Percentiles rank a stretch among this genome's conserved stretches.
These are phyloP conservation scores for Dunckerocampus dactyliophorus DNA, from an alignment of 2,113 vertebrate genomes.

Conservation along the genomic window DNA sequence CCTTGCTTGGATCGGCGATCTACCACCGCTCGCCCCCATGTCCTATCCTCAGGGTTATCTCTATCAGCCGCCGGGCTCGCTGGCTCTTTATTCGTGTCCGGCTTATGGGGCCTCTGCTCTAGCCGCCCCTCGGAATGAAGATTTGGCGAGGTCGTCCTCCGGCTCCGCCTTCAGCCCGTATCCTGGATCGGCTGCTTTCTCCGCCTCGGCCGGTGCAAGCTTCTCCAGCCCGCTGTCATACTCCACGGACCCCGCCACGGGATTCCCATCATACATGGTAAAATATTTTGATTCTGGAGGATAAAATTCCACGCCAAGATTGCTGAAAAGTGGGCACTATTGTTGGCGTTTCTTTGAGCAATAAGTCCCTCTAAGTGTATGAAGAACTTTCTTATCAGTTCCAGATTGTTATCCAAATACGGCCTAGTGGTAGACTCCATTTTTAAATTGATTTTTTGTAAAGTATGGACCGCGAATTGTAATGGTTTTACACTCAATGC, in stretches of 20 bases:
- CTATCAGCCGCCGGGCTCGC: conserved; percentile 96
- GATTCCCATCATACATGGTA: conserved; percentile 98
- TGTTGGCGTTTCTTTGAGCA: background rate
- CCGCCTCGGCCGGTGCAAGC: conserved; percentile 82
- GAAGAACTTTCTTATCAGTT: conserved; percentile 28
- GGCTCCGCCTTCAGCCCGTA: conserved; percentile 97
- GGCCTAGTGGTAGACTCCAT: conserved; percentile 14
- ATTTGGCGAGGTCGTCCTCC: conserved; percentile 90
- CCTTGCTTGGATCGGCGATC: conserved; percentile 59
- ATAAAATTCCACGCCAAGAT: background rate
- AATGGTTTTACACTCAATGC: conserved; percentile 30
- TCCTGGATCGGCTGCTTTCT: conserved; percentile 95
- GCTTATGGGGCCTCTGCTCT: conserved; percentile 91
- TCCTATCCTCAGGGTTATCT: conserved; percentile 99
- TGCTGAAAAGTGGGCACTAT: background rate
- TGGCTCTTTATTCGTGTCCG: conserved; percentile 96
- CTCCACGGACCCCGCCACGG: conserved; percentile 84
- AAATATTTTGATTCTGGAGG: conserved; percentile 36
- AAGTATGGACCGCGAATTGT: conserved; percentile 29
- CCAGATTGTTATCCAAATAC: background rate
- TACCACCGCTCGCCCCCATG: conserved; percentile 79
- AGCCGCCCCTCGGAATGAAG: conserved; percentile 90
- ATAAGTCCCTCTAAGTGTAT: conserved; percentile 1
- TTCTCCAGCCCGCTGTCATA: conserved; percentile 93
- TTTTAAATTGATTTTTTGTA: conserved; percentile 49